Percentiles rank a stretch among this genome's conserved stretches.
Evolutionary conservation across 2,888 invertebrate genomes (phyloP).

Genomic region (Cryptocheilus praepositus): DNA sequence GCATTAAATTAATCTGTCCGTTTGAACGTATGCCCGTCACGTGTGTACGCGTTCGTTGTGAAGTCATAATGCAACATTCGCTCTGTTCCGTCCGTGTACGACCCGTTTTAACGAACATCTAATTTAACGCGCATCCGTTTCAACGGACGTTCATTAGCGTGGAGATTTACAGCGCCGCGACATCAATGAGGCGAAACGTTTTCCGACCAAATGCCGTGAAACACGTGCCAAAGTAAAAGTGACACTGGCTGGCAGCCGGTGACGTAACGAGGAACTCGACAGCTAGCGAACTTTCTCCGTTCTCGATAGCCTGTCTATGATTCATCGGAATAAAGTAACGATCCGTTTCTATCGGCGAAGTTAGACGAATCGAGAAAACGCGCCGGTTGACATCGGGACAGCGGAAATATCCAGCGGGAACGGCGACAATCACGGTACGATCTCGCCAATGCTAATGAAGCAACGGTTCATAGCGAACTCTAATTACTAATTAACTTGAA

Average conservation of each 20-base stretch:
- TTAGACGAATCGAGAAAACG: not conserved
- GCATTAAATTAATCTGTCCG: too few species aligned
- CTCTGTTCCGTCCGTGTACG: too few species aligned
- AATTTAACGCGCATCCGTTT: too few species aligned
- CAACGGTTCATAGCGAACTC: not conserved
- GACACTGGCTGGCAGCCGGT: conserved; percentile 29
- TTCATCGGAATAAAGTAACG: conserved; percentile 2
- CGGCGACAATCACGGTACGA: not conserved
- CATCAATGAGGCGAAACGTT: too few species aligned
- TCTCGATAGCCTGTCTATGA: not conserved
- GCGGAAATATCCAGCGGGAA: not conserved
- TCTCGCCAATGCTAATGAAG: not conserved
- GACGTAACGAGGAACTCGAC: conserved; percentile 10
- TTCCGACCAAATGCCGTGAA: not conserved
- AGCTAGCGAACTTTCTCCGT: too few species aligned
- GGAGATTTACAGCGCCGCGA: too few species aligned
- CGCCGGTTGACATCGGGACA: not conserved
- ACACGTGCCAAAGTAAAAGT: conserved; percentile 6
- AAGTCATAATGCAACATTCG: too few species aligned
- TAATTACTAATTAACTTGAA: conserved; percentile 10
- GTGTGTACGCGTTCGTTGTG: too few species aligned
- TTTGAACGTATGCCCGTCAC: too few species aligned
- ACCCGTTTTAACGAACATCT: too few species aligned
- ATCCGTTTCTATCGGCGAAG: not conserved
- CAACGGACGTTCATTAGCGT: too few species aligned